Base-by-base conservation (phyloP, 2,888 invertebrate genomes). In the Cyclophora albipunctata region DNA sequence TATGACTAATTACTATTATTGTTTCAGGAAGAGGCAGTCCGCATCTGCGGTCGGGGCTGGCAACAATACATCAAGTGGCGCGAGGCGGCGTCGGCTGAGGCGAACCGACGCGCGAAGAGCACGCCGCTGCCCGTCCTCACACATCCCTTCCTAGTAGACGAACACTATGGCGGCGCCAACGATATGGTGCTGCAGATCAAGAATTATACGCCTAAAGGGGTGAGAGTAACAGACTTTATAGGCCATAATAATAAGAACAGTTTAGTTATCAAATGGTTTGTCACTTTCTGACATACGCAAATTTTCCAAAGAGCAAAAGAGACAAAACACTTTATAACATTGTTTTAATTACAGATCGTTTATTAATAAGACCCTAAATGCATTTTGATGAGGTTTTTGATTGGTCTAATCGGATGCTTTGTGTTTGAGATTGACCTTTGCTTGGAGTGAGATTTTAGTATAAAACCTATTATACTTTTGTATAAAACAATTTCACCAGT, bases 1-100 rank as follows among this genome's bases (percentile, higher is more conserved):
- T 20, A 20, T 20, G 20, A 20, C 20, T 20, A 20, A 20, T 20
- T 20, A 20, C 20, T 20, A 20, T 20, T 20, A 20, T 20, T 20
- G 1, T 49, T n/a, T 3, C 51, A 86, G 87, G 83, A 82, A 65
- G 88, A 88, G 50, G 84, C 88, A n/a, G 73, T 62, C 2, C 80
- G 94, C 57, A 96, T 96, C 0, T 93, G 95, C 56, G 91, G 90
- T 42, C 98, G 98, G 73, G 98, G 96, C 0, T 97, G 97, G 89
- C 93, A 94, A 71, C 96, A 98, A 63, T 99, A 99, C 81, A 71
- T 96, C 1, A 91, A 92, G 58, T 96, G 98, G 58, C 90, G 99
- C 54, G 97, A 97, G 45, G 91, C 93, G 0, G 96, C 99, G 0
- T 97, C 98, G 0, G 89, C 92, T 0, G 98, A 98, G 71, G 97